phyloP scores from a whole-genome alignment of 2,797 vertebrate genomes.

The Novumbra hubbsi region DNA sequence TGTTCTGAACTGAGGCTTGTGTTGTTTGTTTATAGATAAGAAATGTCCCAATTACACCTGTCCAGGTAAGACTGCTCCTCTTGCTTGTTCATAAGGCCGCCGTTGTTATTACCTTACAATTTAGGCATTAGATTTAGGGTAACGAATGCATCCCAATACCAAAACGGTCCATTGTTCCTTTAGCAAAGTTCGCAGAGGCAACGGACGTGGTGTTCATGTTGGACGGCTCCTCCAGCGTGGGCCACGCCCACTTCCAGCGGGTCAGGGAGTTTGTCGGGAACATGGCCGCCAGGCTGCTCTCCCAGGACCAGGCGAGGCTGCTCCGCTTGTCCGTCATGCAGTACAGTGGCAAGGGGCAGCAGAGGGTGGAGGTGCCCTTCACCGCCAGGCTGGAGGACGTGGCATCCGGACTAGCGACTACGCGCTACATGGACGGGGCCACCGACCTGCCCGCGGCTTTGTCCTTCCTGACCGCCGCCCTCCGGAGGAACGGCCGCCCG shows the following conservation, averaged over 20 bases:
- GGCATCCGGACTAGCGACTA: neutral
- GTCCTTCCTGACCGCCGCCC: neutral
- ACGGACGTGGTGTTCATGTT: conserved; percentile 46
- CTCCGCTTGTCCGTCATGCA: conserved; percentile 39
- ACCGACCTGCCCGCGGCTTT: neutral
- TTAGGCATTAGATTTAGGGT: neutral
- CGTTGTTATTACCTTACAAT: neutral
- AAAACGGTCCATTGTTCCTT: conserved; percentile 7
- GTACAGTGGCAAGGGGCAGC: conserved; percentile 29
- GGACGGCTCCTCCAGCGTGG: conserved; percentile 50
- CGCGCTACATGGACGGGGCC: neutral
- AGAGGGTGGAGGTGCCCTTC: conserved; percentile 3
- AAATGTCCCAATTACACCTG: conserved; percentile 30
- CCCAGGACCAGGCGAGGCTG: conserved; percentile 13
- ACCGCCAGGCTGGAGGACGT: neutral
- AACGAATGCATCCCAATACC: neutral
- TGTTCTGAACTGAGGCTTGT: neutral
- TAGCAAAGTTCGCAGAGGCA: conserved; percentile 39
- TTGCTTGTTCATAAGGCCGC: neutral
- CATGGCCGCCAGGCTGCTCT: conserved; percentile 22
- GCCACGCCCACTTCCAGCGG: conserved; percentile 39
- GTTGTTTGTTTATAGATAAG: conserved; percentile 27
- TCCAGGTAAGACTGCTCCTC: conserved; percentile 22
- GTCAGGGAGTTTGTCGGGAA: conserved; percentile 32
- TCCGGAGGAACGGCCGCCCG: conserved; percentile 19